Evolutionary conservation across 2,888 invertebrate species (phyloP), one percentile per base, ranked within the genome.

Genomic region (Stenodera caucasica): DNA sequence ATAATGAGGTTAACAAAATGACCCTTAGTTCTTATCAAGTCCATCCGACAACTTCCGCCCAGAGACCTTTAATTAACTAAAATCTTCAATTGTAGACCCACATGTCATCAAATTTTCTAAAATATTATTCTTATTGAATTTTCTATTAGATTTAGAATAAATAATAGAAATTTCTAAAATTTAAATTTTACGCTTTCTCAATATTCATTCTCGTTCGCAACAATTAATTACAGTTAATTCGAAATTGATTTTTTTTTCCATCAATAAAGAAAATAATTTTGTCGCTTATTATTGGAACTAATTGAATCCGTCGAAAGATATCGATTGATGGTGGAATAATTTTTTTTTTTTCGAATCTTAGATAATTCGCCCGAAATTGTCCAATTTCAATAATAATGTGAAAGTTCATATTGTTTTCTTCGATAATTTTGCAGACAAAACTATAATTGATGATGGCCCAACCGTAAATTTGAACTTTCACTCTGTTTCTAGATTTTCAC

Each of bases 1-100:
- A 40, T 40, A 40, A 40, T 40, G 11, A 21, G 40, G 40, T 18
- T 40, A 40, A 40, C 21, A 40, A 40, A 40, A 12, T 40, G 40
- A 18, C 40, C 40, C 18, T 18, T 40, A 40, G 21, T 40, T 40
- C 40, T 18, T 40, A 21, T 21, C 18, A n/a, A 18, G 40, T 40
- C 40, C 2, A 40, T 6, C 12, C 2, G 40, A 18, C 18, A 18
- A 40, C 40, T 40, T 40, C 40, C 40, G 40, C 18, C 21, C 8
- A 18, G 18, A 15, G 37, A 18, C 2, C 37, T 14, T 14, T 40
- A 6, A 29, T 29, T 29, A 29, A 18, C 18, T 40, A 35, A 33
- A 40, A 40, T 40, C 37, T 40, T 18, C 15, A 40, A 18, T 40
- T 40, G 15, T 40, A 2, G 9, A 3, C 7, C 15, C 18, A 40